phyloP scores from a whole-genome alignment of 2,113 vertebrate species.

The Oophaga pumilio region DNA sequence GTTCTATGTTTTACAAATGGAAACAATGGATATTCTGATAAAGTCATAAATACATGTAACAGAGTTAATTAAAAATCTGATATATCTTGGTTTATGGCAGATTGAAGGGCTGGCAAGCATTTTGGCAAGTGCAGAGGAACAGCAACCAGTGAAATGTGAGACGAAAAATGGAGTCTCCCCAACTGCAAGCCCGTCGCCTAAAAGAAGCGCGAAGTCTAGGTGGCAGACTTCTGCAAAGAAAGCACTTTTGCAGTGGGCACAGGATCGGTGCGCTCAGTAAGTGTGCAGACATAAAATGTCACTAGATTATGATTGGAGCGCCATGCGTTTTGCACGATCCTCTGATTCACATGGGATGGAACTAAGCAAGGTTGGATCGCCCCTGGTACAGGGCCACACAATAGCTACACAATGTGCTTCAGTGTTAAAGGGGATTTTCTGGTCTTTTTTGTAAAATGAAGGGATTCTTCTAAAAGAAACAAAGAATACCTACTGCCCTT shows the following conservation, averaged over 20 bases:
- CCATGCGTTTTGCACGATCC: too few relatives aligned
- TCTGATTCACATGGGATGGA: too few relatives aligned
- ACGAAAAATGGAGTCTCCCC: conserved; percentile 72
- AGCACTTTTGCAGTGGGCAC: conserved; percentile 89
- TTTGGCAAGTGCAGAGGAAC: conserved; percentile 79
- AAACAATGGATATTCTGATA: neutral
- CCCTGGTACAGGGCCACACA: too few relatives aligned
- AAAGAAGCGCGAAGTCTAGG: conserved; percentile 73
- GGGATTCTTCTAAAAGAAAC: too few relatives aligned
- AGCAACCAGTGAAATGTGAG: conserved; percentile 77
- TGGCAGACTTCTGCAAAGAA: conserved; percentile 91
- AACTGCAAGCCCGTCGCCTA: conserved; percentile 73
- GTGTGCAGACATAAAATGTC: conserved; percentile 32
- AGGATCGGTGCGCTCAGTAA: conserved; percentile 88
- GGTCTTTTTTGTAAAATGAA: too few relatives aligned
- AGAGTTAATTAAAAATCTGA: neutral
- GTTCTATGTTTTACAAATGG: neutral
- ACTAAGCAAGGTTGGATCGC: too few relatives aligned
- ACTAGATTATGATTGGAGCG: too few relatives aligned
- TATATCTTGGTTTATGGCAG: conserved; percentile 65
- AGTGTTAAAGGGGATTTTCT: too few relatives aligned
- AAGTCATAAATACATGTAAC: neutral
- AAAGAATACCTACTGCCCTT: too few relatives aligned
- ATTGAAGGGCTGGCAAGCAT: conserved; percentile 87
- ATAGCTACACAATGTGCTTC: too few relatives aligned